Evolutionary conservation across 2,888 invertebrate species (phyloP), one percentile per base, ranked within the genome.

Genomic region (Epirrhoe alternata): DNA sequence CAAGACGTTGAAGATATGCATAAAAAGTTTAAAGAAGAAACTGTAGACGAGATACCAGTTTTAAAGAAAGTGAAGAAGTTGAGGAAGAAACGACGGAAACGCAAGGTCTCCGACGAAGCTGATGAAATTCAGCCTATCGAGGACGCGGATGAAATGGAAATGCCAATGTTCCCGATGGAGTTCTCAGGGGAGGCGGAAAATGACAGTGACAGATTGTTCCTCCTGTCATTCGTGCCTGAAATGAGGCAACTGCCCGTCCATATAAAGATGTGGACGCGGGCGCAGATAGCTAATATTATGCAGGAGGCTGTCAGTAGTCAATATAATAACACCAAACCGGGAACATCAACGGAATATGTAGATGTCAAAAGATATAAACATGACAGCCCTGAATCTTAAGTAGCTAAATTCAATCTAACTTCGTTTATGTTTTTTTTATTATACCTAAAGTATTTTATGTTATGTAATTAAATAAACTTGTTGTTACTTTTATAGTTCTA

Each of bases 201-300:
- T 2, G 92, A 93, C 66, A 86, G 86, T 64, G 92, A 92, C 54
- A 86, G 77, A 42, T 69, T 91, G 66, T 93, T 92, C 61, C 78
- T 93, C 1, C 72, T 92, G 33, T 92, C 92, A 0, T 92, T 92
- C 67, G 75, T 90, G 24, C 92, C 92, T 7, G 92, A 93, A 77
- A 88, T 93, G 86, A 83, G 86, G 59, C 89, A 89, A 71, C 71
- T 93, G 30, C 92, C 92, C 0, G 68, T 85, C 0, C 84, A 91
- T 71, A 82, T 91, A 30, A 92, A 92, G 79, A 92, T 93, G 92
- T 93, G 93, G 93, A 89, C 87, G 56, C 71, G 92, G 14, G 86
- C 91, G 0, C 90, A 91, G 76, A 89, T 93, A 63, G 92, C 93
- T 0, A 89, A 84, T 58, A 77, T 89, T 0, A 92, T 93, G 92